phyloP scores from a whole-genome alignment of 2,888 invertebrate species.

The Euspilapteryx auroguttella region DNA sequence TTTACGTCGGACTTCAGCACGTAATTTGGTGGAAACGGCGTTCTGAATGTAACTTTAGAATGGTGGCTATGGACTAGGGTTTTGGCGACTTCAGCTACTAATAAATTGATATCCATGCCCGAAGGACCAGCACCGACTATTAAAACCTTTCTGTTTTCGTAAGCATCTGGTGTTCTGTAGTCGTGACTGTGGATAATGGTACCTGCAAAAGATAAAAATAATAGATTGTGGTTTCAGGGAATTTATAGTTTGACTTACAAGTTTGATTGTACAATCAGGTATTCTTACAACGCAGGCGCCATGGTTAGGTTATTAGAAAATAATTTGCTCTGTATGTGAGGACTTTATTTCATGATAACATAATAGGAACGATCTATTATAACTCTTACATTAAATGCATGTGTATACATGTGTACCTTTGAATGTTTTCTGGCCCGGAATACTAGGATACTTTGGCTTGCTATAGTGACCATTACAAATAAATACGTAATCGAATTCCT shows the following conservation, averaged over 20 bases:
- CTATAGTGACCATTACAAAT: constrained; percentile 68
- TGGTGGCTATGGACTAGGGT: constrained; percentile 29
- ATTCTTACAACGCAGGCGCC: no score
- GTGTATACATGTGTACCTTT: no score
- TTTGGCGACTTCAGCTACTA: constrained; percentile 30
- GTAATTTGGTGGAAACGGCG: constrained; percentile 23
- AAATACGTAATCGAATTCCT: constrained; percentile 65
- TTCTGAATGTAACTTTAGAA: constrained; percentile 12
- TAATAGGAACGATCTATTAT: no score
- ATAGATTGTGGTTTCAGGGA: constrained; percentile 5
- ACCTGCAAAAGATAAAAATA: constrained; percentile 22
- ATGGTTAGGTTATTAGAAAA: no score
- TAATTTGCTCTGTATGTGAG: no score
- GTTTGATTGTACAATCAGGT: no score
- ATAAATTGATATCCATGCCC: constrained; percentile 64
- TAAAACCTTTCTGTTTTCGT: constrained; percentile 47
- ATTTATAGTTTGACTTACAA: no score
- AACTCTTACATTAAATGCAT: no score
- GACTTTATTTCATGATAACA: no score
- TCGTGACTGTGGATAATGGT: constrained; percentile 63
- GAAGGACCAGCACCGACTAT: constrained; percentile 66
- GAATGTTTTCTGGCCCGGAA: constrained; percentile 29
- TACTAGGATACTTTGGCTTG: constrained; percentile 29
- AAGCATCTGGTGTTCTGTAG: constrained; percentile 58
- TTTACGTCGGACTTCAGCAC: constrained; percentile 29